These are phyloP conservation scores for human DNA, from an alignment of 2,113 vertebrate genomes.

Conservation along the genomic window GRCh38 chr11:44478501-44479000, in stretches of 20 bases:
- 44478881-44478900: background rate
- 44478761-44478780: background rate
- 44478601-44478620: background rate
- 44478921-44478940: background rate
- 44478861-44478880: background rate
- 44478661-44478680: background rate
- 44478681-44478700: background rate
- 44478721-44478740: background rate
- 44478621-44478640: background rate
- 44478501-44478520: background rate
- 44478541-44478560: background rate
- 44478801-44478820: background rate
- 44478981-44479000: background rate
- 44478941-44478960: background rate
- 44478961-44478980: no score
- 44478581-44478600: background rate
- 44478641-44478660: background rate
- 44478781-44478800: background rate
- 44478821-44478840: background rate
- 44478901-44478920: background rate
- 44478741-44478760: background rate
- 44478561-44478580: background rate
- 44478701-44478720: background rate
- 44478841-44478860: background rate
- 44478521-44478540: background rate